Conservation (phyloP, 2,113 vertebrate species). For the Lagenorhynchus albirostris region DNA sequence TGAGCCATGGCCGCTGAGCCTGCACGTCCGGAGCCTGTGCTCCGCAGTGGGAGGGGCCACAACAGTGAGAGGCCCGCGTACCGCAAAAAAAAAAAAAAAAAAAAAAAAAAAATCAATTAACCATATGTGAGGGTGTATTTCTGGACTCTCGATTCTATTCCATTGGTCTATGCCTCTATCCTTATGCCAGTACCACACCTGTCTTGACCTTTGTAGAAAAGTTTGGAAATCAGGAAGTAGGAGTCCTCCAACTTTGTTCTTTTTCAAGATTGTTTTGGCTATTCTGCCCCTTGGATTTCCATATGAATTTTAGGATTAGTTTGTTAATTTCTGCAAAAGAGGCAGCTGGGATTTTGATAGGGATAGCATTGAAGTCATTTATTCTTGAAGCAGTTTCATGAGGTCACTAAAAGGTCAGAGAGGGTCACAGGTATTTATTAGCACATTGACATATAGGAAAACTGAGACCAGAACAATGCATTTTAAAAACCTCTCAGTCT, state of each 20-base stretch:
- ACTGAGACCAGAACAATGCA: neutral
- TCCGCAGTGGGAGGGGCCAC: too few species aligned
- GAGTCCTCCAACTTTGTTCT: neutral
- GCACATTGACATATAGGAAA: neutral
- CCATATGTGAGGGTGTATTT: neutral
- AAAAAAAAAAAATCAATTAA: neutral
- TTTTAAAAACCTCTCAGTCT: neutral
- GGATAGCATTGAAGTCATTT: neutral
- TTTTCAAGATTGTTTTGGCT: neutral
- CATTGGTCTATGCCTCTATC: neutral
- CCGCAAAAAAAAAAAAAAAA: too few species aligned
- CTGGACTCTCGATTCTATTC: neutral
- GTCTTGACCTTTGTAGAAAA: neutral
- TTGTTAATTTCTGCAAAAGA: neutral
- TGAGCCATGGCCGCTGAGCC: too few species aligned
- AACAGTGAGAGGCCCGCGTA: too few species aligned
- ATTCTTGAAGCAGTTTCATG: neutral
- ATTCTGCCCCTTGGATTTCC: neutral
- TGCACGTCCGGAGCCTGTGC: too few species aligned
- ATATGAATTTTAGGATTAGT: neutral
- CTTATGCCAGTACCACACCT: neutral
- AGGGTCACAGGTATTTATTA: neutral
- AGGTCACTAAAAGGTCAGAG: neutral
- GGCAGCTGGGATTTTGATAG: neutral
- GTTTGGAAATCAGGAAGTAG: neutral